These are phyloP conservation scores for Eremobia ochroleuca DNA, from an alignment of 2,888 invertebrate species.

Conservation along the genomic window DNA sequence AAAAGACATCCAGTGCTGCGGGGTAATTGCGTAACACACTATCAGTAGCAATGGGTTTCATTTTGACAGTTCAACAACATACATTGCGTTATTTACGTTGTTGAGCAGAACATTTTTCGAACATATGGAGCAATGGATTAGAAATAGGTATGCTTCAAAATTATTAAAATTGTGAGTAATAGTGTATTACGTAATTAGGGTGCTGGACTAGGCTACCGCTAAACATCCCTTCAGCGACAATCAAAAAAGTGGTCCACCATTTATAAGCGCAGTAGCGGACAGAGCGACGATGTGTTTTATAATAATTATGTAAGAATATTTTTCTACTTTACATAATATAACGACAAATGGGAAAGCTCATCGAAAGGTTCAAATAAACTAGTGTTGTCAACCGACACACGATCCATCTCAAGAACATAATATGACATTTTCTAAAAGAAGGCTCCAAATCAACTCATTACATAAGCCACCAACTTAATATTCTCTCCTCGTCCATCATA, in stretches of 20 bases:
- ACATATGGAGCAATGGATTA: too few relatives aligned
- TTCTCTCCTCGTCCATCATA: slow-evolving; percentile 41
- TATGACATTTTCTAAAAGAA: slow-evolving; percentile 37
- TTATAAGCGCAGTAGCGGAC: neutral
- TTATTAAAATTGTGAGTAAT: too few relatives aligned
- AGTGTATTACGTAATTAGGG: too few relatives aligned
- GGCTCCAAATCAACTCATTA: slow-evolving; percentile 10
- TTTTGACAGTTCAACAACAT: too few relatives aligned
- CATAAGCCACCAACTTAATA: slow-evolving; percentile 46
- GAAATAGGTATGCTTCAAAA: too few relatives aligned
- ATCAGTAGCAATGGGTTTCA: too few relatives aligned
- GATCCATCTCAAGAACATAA: slow-evolving; percentile 6
- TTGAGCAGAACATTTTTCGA: too few relatives aligned
- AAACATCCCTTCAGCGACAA: neutral
- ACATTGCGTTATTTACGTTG: too few relatives aligned
- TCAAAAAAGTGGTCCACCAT: neutral
- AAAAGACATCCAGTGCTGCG: neutral
- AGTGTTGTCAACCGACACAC: slow-evolving; percentile 25
- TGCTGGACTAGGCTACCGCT: neutral
- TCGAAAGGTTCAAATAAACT: slow-evolving; percentile 21
- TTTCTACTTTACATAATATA: slow-evolving; percentile 14
- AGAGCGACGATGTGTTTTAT: neutral
- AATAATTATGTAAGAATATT: slow-evolving; percentile 22
- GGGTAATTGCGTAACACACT: too few relatives aligned
- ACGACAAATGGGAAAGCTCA: slow-evolving; percentile 3